Conservation (phyloP, 1,140 invertebrate genomes). For the Ooceraea biroi region DNA sequence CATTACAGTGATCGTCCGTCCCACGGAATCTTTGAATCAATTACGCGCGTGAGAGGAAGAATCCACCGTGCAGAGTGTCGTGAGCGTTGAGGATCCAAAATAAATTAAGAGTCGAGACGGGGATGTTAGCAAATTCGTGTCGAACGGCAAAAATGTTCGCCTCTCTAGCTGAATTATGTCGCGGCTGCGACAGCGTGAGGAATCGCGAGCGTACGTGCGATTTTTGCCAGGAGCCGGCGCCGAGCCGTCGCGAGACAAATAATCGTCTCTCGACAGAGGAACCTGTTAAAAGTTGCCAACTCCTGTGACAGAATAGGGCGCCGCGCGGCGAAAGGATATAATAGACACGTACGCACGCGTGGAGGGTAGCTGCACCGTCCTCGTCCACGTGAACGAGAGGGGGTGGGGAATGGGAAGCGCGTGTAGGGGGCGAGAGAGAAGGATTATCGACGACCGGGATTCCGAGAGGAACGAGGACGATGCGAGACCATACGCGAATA, state of each 20-base stretch:
- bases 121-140: not conserved
- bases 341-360: conserved; percentile 63
- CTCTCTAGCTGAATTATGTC: conserved; percentile 1
- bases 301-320: conserved; percentile 69
- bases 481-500: conserved; percentile 78
- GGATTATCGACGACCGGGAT: conserved; percentile 52
- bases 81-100: not conserved
- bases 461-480: conserved; percentile 35
- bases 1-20: not conserved
- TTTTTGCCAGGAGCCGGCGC: conserved; percentile 44
- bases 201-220: conserved; percentile 1
- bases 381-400: conserved; percentile 55
- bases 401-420: conserved; percentile 18
- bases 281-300: conserved; percentile 76
- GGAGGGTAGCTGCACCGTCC: conserved; percentile 63
- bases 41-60: not conserved
- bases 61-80: not conserved
- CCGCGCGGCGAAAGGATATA: conserved; percentile 72
- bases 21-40: conserved; percentile 18
- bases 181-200: conserved; percentile 1
- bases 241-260: conserved; percentile 60
- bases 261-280: conserved; percentile 70
- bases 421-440: conserved; percentile 19
- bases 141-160: not conserved
- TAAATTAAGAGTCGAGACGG: not conserved